Percentiles rank a stretch among this genome's conserved stretches.
Evolutionary conservation across 2,888 invertebrate genomes (phyloP).

Genomic region (Lasius platythorax): DNA sequence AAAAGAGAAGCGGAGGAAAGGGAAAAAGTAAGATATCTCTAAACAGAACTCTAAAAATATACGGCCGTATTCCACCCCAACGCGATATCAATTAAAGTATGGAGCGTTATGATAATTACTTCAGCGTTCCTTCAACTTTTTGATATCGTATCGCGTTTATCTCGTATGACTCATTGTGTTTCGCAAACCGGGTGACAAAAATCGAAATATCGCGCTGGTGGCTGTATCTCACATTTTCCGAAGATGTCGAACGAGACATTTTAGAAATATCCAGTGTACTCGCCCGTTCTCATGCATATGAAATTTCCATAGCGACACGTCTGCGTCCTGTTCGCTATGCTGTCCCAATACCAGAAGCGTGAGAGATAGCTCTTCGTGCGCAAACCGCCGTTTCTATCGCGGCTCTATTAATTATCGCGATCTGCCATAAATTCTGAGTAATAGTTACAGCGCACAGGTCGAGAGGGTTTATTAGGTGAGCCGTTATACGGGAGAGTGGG

Average conservation of each 20-base stretch:
- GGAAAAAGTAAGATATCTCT: constrained; percentile 7
- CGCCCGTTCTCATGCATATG: constrained; percentile 79
- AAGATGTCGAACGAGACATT: constrained; percentile 59
- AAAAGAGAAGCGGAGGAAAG: not conserved
- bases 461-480: constrained; percentile 66
- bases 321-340: constrained; percentile 69
- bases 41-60: not conserved
- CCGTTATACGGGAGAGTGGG: constrained; percentile 44
- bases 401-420: constrained; percentile 82
- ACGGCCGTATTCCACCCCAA: not conserved
- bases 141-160: constrained; percentile 1
- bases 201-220: constrained; percentile 55
- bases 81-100: not conserved
- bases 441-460: constrained; percentile 66
- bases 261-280: constrained; percentile 59
- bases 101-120: not conserved
- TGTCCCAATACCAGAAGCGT: constrained; percentile 71
- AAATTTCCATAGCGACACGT: constrained; percentile 79
- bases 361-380: constrained; percentile 74
- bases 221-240: constrained; percentile 19
- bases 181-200: constrained; percentile 2
- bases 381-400: constrained; percentile 67
- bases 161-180: constrained; percentile 12
- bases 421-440: constrained; percentile 81
- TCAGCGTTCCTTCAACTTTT: not conserved